phyloP scores from a whole-genome alignment of 2,113 vertebrate species.

The Limanda limanda region DNA sequence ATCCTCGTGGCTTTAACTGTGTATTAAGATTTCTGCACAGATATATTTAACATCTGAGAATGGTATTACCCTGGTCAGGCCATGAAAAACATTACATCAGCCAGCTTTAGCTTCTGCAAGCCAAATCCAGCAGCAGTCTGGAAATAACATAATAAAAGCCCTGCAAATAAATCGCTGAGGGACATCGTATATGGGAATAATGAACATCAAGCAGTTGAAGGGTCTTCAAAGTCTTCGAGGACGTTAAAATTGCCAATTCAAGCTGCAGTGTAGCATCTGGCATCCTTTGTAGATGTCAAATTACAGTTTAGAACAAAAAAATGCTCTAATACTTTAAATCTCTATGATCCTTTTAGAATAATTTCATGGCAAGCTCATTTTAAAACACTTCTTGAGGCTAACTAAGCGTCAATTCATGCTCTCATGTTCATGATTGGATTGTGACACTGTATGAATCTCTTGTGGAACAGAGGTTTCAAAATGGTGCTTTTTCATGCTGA shows the following conservation, averaged over 20 bases:
- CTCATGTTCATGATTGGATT: constrained; percentile 6
- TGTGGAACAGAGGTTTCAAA: background rate
- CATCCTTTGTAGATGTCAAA: constrained; percentile 30
- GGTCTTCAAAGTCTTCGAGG: constrained; percentile 37
- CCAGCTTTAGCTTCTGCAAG: constrained; percentile 30
- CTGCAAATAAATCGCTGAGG: constrained; percentile 18
- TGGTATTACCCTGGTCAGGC: constrained; percentile 17
- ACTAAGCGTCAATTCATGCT: constrained; percentile 12
- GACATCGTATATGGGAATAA: constrained; percentile 19
- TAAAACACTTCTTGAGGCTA: background rate
- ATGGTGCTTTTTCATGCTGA: constrained; percentile 8
- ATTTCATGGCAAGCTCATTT: constrained; percentile 21
- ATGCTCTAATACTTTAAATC: background rate
- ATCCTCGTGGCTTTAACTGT: constrained; percentile 44
- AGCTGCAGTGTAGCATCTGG: constrained; percentile 38
- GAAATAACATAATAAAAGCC: constrained; percentile 44
- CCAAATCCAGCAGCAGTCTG: constrained; percentile 37
- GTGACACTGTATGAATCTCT: constrained; percentile 1
- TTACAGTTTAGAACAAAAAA: constrained; percentile 6
- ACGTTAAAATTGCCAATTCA: constrained; percentile 18
- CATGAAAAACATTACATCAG: constrained; percentile 54
- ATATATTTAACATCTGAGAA: constrained; percentile 55
- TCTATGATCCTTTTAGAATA: constrained; percentile 16
- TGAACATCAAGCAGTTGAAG: constrained; percentile 22
- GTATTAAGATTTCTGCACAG: constrained; percentile 34